Base-by-base conservation (phyloP, 2,113 vertebrate genomes). In the Cairina moschata region DNA sequence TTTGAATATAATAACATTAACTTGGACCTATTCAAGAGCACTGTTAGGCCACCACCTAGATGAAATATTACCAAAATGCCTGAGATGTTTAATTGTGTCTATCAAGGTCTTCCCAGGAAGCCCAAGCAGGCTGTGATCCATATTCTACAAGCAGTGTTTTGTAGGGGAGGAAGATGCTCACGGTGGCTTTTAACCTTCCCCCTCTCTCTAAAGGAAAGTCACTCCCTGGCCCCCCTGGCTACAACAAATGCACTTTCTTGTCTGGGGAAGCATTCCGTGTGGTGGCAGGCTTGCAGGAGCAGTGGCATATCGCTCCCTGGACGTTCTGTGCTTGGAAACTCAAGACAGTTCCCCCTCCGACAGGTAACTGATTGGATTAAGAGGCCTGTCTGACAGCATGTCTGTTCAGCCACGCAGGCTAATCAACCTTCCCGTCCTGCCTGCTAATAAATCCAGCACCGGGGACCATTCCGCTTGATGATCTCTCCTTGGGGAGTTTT, bases 291-390 rank as follows among this genome's bases (percentile, higher is more conserved):
- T 22, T 8, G 71, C 83, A 83, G 71, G 42, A 36, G 8, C 76
- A 42, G 78, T 21, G 46, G 63, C 25, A 23, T 8, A 4, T 48
- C 71, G 79, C 26, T 92, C 88, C 73, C 86, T 48, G 7, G 94
- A 77, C 77, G 69, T 72, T 90, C 78, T 34, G 77, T 28, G 42
- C 74, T 65, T 34, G 88, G 97, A 87, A 93, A 84, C 81, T 80
- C 83, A 38, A 80, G 95, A 83, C 55, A 60, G 38, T 82, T 93
- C 91, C 94, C 91, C 96, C 97, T 96, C 95, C 77, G 96, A 98
- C 97, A 98, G 97, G 97, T 98, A 98, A 98, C 97, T 98, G 98
- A 98, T 98, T 97, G 98, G 97, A 98, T 98, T 97, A 97, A 96
- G 97, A 98, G 97, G 96, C 97, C 97, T 90, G 97, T 88, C 98